Evolutionary conservation across 2,797 vertebrate species (phyloP).

Genomic region (Huso huso): DNA sequence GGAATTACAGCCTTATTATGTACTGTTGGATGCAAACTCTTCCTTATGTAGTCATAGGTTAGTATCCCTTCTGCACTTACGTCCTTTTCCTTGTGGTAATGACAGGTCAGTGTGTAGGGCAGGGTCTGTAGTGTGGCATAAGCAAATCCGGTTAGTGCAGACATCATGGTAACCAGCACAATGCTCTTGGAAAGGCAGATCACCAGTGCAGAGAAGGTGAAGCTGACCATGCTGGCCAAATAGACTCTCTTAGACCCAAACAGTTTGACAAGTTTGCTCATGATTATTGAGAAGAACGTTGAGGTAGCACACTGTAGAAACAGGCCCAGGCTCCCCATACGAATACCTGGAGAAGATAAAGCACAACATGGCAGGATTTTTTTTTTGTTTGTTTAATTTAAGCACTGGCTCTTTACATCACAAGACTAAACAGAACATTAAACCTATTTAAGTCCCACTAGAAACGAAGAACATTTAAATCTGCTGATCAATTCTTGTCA

Average conservation of each 20-base stretch:
- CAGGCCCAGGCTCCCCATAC: slow-evolving; percentile 68
- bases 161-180: slow-evolving; percentile 58
- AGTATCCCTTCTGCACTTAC: slow-evolving; percentile 25
- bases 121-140: slow-evolving; percentile 68
- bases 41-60: no score
- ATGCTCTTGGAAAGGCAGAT: slow-evolving; percentile 66
- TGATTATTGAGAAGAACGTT: slow-evolving; percentile 63
- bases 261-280: slow-evolving; percentile 56
- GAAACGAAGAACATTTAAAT: no score
- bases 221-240: slow-evolving; percentile 66
- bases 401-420: no score
- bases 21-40: no score
- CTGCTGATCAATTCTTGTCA: no score
- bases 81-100: slow-evolving; percentile 68
- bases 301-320: slow-evolving; percentile 72
- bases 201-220: slow-evolving; percentile 57
- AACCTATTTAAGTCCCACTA: no score
- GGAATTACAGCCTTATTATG: no score
- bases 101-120: slow-evolving; percentile 68
- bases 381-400: no score
- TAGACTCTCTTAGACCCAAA: slow-evolving; percentile 61
- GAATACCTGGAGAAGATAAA: slow-evolving; percentile 51
- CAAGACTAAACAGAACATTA: no score
- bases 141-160: slow-evolving; percentile 64
- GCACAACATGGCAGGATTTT: background rate